Percentiles rank a stretch among this genome's conserved stretches.
Conservation (phyloP, 2,797 vertebrate species). For the Pipistrellus nathusii region DNA sequence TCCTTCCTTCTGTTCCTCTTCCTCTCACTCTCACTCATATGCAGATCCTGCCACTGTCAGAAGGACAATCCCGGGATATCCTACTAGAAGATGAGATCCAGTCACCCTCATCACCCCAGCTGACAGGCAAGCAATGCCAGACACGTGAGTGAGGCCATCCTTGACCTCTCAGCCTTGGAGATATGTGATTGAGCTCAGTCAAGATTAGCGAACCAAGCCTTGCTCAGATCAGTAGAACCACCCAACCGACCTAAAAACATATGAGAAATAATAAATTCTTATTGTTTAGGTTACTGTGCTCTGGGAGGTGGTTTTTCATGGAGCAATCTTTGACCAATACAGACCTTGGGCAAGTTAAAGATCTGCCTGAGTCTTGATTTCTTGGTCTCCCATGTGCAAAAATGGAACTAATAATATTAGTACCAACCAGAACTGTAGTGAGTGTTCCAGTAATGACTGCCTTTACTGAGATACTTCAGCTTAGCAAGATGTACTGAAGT, state of each 20-base stretch:
- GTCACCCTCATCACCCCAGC: background rate
- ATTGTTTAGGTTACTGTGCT: background rate
- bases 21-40: background rate
- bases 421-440: background rate
- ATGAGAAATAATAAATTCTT: background rate
- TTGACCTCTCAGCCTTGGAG: background rate
- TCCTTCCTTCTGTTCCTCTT: no score
- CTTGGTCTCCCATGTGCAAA: background rate
- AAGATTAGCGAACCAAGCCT: background rate
- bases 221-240: background rate
- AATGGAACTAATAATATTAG: background rate
- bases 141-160: no score
- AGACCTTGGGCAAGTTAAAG: background rate
- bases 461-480: background rate
- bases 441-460: background rate
- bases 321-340: background rate
- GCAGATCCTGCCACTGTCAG: background rate
- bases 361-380: background rate
- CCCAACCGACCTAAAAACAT: background rate
- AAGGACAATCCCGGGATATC: background rate
- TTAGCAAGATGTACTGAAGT: background rate
- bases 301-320: background rate
- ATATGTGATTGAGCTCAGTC: background rate
- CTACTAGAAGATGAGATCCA: rapidly evolving
- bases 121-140: background rate